Percentiles rank a stretch among this genome's conserved stretches.
Conservation (phyloP, 2,888 invertebrate genomes). For the Amblyjoppa fuscipennis region DNA sequence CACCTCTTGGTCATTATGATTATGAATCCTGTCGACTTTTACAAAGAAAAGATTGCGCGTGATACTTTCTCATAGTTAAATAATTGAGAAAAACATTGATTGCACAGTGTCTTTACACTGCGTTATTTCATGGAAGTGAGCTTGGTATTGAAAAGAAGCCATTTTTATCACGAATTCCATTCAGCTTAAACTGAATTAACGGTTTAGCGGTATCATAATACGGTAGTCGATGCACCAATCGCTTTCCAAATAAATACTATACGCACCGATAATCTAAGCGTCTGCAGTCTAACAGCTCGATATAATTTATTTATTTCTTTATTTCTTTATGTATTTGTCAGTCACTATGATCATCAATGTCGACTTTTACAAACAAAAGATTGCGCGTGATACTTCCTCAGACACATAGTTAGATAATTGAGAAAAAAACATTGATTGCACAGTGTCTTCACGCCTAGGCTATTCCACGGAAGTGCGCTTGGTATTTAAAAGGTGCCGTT, state of each 20-base stretch:
- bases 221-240: constrained; percentile 33
- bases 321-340: too few relatives aligned
- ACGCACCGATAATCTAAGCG: neutral
- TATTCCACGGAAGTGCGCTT: constrained; percentile 58
- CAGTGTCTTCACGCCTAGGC: constrained; percentile 6
- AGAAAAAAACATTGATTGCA: neutral
- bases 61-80: too few relatives aligned
- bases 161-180: too few relatives aligned
- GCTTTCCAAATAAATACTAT: constrained; percentile 34
- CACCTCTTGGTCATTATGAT: too few relatives aligned
- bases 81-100: too few relatives aligned
- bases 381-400: constrained; percentile 22
- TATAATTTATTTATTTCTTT: constrained; percentile 10
- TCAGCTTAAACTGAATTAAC: neutral
- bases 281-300: neutral
- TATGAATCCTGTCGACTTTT: too few relatives aligned
- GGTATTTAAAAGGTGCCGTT: constrained; percentile 47
- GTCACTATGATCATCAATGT: too few relatives aligned
- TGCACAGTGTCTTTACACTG: too few relatives aligned
- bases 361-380: neutral
- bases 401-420: constrained; percentile 35
- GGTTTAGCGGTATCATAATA: constrained; percentile 47
- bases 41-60: too few relatives aligned
- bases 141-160: too few relatives aligned
- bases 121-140: too few relatives aligned